phyloP scores from a whole-genome alignment of 1,140 invertebrate species.

The Temnothorax curvispinosus region DNA sequence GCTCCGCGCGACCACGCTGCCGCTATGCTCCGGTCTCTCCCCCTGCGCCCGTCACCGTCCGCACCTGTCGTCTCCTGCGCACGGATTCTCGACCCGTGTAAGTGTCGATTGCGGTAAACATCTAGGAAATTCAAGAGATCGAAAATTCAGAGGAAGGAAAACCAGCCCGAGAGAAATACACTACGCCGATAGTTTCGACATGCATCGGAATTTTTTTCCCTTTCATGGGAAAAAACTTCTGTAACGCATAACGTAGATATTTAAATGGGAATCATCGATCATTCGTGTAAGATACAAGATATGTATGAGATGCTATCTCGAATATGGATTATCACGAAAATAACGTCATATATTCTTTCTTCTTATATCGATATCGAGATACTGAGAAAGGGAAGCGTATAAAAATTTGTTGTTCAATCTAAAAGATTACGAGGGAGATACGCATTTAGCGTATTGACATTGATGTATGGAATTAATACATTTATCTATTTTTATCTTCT shows the following conservation, averaged over 20 bases:
- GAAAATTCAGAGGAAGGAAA: background rate
- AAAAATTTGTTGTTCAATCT: background rate
- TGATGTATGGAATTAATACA: constrained; percentile 19
- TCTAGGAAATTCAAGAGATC: background rate
- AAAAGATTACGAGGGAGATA: background rate
- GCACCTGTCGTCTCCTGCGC: background rate
- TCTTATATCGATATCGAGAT: background rate
- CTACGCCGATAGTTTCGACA: background rate
- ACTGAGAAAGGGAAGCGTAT: background rate
- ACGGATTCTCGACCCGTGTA: background rate
- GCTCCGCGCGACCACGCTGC: constrained; percentile 53
- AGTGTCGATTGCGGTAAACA: constrained; percentile 1
- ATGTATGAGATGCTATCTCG: background rate
- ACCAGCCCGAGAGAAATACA: background rate
- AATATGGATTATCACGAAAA: background rate
- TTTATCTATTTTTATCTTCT: background rate
- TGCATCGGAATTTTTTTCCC: no score
- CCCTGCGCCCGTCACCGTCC: background rate
- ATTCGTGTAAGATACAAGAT: background rate
- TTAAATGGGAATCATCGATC: background rate
- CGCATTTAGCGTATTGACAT: background rate
- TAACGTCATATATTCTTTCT: background rate
- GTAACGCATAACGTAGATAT: background rate
- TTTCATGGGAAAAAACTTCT: background rate
- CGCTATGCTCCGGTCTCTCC: background rate